phyloP scores from a whole-genome alignment of 2,888 invertebrate species.

The Disparrhopalites patrizii region DNA sequence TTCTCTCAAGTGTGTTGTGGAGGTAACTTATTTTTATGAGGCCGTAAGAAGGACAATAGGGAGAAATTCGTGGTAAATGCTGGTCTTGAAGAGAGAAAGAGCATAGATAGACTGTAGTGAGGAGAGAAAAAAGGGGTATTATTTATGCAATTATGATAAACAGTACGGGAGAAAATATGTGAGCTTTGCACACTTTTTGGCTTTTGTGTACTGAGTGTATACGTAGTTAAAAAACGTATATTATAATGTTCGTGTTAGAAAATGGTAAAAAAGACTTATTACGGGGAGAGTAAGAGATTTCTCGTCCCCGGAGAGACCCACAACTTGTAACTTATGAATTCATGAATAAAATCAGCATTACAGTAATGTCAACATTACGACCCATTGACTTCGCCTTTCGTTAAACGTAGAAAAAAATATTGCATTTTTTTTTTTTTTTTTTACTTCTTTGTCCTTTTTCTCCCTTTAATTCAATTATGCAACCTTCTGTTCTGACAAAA shows the following conservation, averaged over 20 bases:
- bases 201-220: too few relatives aligned
- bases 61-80: background rate
- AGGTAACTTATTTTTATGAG: background rate
- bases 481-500: background rate
- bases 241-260: too few relatives aligned
- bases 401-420: background rate
- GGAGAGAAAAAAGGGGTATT: background rate
- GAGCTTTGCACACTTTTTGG: too few relatives aligned
- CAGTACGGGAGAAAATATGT: too few relatives aligned
- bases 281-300: too few relatives aligned
- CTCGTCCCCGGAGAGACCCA: background rate
- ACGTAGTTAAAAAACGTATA: too few relatives aligned
- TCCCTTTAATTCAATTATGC: conserved; percentile 1
- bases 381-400: conserved; percentile 13
- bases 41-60: background rate
- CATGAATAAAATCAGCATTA: conserved; percentile 28
- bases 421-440: too few relatives aligned
- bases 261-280: too few relatives aligned
- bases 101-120: background rate
- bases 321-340: conserved; percentile 14
- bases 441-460: background rate
- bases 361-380: conserved; percentile 16
- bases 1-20: background rate
- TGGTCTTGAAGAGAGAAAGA: background rate
- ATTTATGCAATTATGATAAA: too few relatives aligned